These are phyloP conservation scores for Sandelia bainsii DNA, from an alignment of 2,797 vertebrate genomes.

Conservation along the genomic window DNA sequence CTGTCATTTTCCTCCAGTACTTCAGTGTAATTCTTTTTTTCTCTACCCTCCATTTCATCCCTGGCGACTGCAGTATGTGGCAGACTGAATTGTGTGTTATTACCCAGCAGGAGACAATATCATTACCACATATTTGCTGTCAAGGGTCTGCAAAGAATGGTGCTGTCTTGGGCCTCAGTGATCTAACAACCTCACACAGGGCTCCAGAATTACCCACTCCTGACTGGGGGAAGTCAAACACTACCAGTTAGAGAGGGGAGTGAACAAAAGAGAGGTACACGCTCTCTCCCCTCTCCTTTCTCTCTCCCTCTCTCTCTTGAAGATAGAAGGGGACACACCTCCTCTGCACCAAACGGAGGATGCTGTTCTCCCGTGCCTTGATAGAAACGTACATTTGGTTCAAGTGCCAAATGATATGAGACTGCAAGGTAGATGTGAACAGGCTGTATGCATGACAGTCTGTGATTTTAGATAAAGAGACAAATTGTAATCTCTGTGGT, in stretches of 20 bases:
- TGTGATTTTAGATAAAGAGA: slow-evolving; percentile 71
- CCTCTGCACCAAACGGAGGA: slow-evolving; percentile 69
- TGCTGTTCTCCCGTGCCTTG: slow-evolving; percentile 64
- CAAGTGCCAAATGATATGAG: slow-evolving; percentile 76
- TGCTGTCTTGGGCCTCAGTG: slow-evolving; percentile 87
- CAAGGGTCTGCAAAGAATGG: slow-evolving; percentile 90
- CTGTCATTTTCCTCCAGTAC: slow-evolving; percentile 88
- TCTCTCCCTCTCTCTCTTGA: slow-evolving; percentile 61
- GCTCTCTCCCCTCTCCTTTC: slow-evolving; percentile 32
- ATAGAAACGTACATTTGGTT: slow-evolving; percentile 79
- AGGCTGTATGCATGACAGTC: slow-evolving; percentile 49
- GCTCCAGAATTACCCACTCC: slow-evolving; percentile 89
- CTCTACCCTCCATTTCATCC: slow-evolving; percentile 83
- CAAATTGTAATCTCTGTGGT: slow-evolving; percentile 61
- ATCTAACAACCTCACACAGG: slow-evolving; percentile 90
- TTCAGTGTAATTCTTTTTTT: slow-evolving; percentile 88
- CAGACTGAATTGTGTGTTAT: slow-evolving; percentile 90
- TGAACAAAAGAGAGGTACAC: slow-evolving; percentile 82
- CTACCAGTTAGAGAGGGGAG: slow-evolving; percentile 86
- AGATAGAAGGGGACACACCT: slow-evolving; percentile 75
- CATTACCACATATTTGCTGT: slow-evolving; percentile 91
- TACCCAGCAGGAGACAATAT: slow-evolving; percentile 92
- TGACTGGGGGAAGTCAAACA: slow-evolving; percentile 88
- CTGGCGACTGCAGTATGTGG: slow-evolving; percentile 85
- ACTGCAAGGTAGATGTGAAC: slow-evolving; percentile 59